phyloP scores from a whole-genome alignment of 2,113 vertebrate species.

The Odocoileus virginianus region DNA sequence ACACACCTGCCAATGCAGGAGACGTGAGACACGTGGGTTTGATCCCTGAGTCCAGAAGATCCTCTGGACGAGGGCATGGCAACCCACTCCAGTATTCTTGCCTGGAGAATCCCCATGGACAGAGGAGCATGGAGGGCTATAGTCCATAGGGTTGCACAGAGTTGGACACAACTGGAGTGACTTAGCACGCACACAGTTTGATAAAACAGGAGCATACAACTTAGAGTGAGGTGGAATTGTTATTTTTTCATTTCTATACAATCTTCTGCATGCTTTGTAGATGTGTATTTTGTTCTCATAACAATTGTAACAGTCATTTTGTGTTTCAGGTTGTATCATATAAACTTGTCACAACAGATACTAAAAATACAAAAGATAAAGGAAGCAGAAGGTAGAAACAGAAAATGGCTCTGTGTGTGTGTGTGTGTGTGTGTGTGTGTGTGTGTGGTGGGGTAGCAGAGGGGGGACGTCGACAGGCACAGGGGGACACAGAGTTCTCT shows the following conservation, averaged over 20 bases:
- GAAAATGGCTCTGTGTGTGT: not conserved
- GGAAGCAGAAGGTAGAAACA: not conserved
- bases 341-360: not conserved
- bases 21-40: accelerated
- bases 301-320: not conserved
- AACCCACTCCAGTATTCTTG: not conserved
- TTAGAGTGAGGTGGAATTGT: not conserved
- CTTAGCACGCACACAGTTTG: not conserved
- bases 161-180: not conserved
- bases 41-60: not conserved
- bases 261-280: not conserved
- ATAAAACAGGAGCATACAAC: not conserved
- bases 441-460: not conserved
- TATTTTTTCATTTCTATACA: not conserved
- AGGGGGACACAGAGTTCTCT: not conserved
- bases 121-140: not conserved
- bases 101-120: not conserved
- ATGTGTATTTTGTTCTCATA: not conserved
- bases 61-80: not conserved
- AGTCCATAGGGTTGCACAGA: not conserved
- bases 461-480: accelerated
- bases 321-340: not conserved
- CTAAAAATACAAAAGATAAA: not conserved
- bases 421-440: not conserved
- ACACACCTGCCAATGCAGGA: not conserved